Conservation (phyloP, 2,113 vertebrate species). For the Trogon surrucura region DNA sequence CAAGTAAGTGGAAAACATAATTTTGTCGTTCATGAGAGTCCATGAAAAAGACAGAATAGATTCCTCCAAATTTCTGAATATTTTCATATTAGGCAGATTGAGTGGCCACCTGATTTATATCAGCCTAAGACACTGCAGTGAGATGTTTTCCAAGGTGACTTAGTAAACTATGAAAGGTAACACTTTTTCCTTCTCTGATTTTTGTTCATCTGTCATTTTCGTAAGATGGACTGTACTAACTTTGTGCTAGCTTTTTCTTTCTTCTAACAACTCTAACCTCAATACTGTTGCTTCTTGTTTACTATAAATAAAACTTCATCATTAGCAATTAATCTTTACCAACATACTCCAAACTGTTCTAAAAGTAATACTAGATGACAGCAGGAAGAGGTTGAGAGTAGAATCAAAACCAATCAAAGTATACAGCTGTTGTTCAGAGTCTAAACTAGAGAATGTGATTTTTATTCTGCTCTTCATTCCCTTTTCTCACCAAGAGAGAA, state of each 20-base stretch:
- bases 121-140: neutral
- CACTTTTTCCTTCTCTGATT: neutral
- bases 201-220: neutral
- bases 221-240: neutral
- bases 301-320: neutral
- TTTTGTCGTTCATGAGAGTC: neutral
- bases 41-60: neutral
- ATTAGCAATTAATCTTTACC: neutral
- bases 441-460: neutral
- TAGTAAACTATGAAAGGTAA: neutral
- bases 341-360: neutral
- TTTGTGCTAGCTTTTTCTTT: neutral
- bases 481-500: neutral
- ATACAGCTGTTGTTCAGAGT: neutral
- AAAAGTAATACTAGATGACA: neutral
- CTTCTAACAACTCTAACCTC: neutral
- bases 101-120: neutral
- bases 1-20: neutral
- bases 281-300: accelerated
- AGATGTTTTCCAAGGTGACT: neutral
- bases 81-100: neutral
- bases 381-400: neutral
- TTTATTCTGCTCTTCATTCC: neutral
- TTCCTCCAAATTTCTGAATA: neutral
- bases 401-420: neutral